phyloP scores from a whole-genome alignment of 2,888 invertebrate species.

The Erannis defoliaria region DNA sequence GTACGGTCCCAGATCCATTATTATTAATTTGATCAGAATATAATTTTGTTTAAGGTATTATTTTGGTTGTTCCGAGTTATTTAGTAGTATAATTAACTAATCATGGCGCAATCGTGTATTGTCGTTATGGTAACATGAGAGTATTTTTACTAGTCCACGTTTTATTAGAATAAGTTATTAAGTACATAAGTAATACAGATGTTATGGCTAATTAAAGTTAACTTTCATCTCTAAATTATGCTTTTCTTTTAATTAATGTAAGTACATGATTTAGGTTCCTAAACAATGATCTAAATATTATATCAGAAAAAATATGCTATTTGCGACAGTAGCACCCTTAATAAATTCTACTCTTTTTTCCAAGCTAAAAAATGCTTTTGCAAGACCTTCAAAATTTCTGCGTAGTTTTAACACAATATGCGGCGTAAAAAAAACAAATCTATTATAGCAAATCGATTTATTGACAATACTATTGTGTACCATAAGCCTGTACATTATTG shows the following conservation, averaged over 20 bases:
- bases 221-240: constrained; percentile 62
- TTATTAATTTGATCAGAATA: constrained; percentile 9
- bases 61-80: constrained; percentile 41
- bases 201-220: constrained; percentile 77
- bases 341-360: too few relatives aligned
- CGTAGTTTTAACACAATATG: too few relatives aligned
- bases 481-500: constrained; percentile 69
- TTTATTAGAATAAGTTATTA: constrained; percentile 61
- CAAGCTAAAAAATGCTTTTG: too few relatives aligned
- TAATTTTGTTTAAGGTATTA: constrained; percentile 3
- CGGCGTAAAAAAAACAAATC: not conserved
- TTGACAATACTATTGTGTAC: not conserved
- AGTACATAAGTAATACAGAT: constrained; percentile 64
- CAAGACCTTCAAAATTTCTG: too few relatives aligned
- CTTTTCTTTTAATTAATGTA: constrained; percentile 40
- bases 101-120: constrained; percentile 39
- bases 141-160: constrained; percentile 71
- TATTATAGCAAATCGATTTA: not conserved
- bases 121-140: constrained; percentile 47
- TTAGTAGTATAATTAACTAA: constrained; percentile 36
- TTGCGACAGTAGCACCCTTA: too few relatives aligned
- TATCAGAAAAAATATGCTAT: too few relatives aligned
- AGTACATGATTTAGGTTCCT: not conserved
- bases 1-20: not conserved
- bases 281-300: too few relatives aligned